Conservation (phyloP, 2,113 vertebrate genomes). For the Choloepus hoffmanni region DNA sequence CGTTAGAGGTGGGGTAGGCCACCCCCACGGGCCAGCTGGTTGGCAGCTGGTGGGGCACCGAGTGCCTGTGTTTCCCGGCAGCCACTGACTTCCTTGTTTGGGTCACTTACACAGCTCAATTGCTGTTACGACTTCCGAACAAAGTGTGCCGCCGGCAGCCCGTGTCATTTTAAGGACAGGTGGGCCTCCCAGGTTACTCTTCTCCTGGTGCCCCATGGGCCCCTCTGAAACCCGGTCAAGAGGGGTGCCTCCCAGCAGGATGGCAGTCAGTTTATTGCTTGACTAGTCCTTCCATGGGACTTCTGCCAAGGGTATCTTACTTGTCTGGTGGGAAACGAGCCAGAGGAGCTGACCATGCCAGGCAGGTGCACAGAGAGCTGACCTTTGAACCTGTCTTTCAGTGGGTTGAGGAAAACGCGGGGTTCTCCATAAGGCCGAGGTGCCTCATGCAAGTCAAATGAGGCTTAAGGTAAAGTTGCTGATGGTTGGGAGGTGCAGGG, state of each 20-base stretch:
- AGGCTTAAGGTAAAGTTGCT: not conserved
- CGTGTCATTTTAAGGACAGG: not conserved
- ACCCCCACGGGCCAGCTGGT: constrained; percentile 55
- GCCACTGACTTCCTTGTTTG: constrained; percentile 77
- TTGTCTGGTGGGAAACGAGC: too few species aligned
- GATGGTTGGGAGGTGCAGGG: not conserved
- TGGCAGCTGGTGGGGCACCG: constrained; percentile 59
- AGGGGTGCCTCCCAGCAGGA: not conserved
- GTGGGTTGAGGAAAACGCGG: too few species aligned
- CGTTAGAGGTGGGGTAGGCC: not conserved
- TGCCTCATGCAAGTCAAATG: accelerated
- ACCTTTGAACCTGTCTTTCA: not conserved
- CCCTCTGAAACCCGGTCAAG: not conserved
- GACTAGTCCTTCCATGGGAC: not conserved
- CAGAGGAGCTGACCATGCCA: accelerated
- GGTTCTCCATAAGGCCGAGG: accelerated
- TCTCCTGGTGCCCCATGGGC: not conserved
- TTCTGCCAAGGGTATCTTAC: too few species aligned
- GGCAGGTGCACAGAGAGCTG: not conserved
- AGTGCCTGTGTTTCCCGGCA: constrained; percentile 80
- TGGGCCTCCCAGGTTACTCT: constrained; percentile 28
- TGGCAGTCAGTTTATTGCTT: accelerated
- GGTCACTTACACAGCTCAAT: constrained; percentile 77
- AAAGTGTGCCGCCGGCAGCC: constrained; percentile 51
- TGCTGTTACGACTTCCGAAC: constrained; percentile 73